A percentile compares a stretch with the other conserved stretches of the same genome.
Evolutionary conservation across 2,113 vertebrate genomes (phyloP).

Genomic region (Tupaia tana): DNA sequence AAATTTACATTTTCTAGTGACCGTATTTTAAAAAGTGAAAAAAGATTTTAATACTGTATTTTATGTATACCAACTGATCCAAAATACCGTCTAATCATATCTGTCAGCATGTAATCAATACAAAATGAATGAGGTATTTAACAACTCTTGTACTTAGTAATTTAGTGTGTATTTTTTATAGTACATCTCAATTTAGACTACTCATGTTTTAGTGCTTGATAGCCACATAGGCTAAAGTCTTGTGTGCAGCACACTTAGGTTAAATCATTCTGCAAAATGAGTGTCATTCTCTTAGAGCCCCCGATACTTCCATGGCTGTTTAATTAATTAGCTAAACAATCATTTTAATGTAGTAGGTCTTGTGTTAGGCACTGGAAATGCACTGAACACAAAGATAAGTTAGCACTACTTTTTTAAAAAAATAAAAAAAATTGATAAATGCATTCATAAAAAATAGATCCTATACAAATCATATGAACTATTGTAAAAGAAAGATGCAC

Average conservation of each 20-base stretch:
- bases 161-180: background rate
- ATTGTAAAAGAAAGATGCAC: background rate
- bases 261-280: background rate
- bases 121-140: background rate
- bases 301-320: background rate
- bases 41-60: background rate
- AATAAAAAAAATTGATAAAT: background rate
- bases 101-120: background rate
- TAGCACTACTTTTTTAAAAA: background rate
- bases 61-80: background rate
- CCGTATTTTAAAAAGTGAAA: background rate
- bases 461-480: background rate
- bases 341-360: background rate
- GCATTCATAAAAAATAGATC: background rate
- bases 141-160: background rate
- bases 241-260: background rate
- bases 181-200: background rate
- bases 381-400: background rate
- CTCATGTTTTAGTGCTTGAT: background rate
- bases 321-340: background rate
- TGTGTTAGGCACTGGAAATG: background rate
- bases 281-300: background rate
- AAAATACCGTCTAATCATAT: background rate
- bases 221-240: background rate
- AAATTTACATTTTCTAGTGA: background rate